Evolutionary conservation across 2,888 invertebrate genomes (phyloP), one percentile per base, ranked within the genome.

Genomic region (Sisyra terminalis): DNA sequence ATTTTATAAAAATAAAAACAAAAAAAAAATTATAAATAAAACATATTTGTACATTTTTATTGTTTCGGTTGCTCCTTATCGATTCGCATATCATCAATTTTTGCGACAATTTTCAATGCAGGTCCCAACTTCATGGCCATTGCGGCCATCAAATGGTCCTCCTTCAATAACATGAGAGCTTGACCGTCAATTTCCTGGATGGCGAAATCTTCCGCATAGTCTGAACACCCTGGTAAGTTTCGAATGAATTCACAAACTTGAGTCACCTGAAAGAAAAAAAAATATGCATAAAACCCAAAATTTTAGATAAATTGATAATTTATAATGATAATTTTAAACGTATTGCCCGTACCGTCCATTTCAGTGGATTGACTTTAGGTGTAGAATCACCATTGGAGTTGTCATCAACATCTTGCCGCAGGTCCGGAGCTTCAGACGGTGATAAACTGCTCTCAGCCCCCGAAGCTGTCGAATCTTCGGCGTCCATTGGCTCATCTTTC

Each of bases 121-220:
- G 94, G 94, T 1, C 94, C 94, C 14, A 96, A 71, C 58, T 94
- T 93, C 79, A 96, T 94, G 45, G 81, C 83, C 72, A 96, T 88
- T 6, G 92, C 87, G 49, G 85, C 82, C 66, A 94, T 93, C 24
- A 96, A 69, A 63, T 96, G 94, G 55, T 93, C 93, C 50, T 90
- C 90, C 55, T 89, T 86, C 41, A 96, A 74, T 42, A 96, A 67
- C 65, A 94, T 73, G 46, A 96, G 64, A 0, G 94, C 94, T 57
- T 93, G 92, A 0, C 96, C 94, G 55, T 96, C 96, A 51, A 96
- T 93, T 63, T 94, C 94, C 63, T 96, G 93, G 54, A 85, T 78
- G 9, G 83, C 76, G 65, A 96, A 96, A 58, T 93, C 93, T 55
- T 93, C 92, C 0, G 92, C 93, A 57, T 93, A 93, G 51, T 85